Evolutionary conservation across 2,797 vertebrate genomes (phyloP).

Genomic region (Hemitrygon akajei): DNA sequence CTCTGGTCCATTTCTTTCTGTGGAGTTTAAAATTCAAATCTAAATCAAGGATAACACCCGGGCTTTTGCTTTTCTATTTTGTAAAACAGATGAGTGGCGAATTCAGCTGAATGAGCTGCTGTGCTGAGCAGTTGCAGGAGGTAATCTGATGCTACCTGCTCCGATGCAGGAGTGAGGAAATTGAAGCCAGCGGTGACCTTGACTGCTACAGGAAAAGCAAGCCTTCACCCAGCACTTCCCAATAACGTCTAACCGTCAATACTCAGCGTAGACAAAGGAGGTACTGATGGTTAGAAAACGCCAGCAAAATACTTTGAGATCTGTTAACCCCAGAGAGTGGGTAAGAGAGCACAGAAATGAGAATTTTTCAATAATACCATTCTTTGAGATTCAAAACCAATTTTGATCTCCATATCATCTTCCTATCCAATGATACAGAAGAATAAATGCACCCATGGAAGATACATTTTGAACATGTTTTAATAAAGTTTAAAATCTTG

Average conservation of each 20-base stretch:
- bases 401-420: neutral
- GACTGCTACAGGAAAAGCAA: neutral
- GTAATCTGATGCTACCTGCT: neutral
- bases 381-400: neutral
- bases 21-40: no score
- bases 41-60: no score
- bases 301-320: neutral
- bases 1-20: no score
- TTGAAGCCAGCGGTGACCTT: neutral
- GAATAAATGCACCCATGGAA: neutral
- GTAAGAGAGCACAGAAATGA: neutral
- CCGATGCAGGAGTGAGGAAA: neutral
- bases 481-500: neutral
- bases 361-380: neutral
- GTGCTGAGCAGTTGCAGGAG: neutral
- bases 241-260: neutral
- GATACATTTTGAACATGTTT: neutral
- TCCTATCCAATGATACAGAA: neutral
- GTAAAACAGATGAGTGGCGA: neutral
- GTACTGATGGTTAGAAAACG: neutral
- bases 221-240: neutral
- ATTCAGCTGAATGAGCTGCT: neutral
- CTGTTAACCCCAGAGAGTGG: neutral
- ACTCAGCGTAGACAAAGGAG: neutral
- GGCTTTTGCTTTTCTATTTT: neutral